Base-by-base conservation (phyloP, 2,888 invertebrate genomes). In the Oscheius sp. region DNA sequence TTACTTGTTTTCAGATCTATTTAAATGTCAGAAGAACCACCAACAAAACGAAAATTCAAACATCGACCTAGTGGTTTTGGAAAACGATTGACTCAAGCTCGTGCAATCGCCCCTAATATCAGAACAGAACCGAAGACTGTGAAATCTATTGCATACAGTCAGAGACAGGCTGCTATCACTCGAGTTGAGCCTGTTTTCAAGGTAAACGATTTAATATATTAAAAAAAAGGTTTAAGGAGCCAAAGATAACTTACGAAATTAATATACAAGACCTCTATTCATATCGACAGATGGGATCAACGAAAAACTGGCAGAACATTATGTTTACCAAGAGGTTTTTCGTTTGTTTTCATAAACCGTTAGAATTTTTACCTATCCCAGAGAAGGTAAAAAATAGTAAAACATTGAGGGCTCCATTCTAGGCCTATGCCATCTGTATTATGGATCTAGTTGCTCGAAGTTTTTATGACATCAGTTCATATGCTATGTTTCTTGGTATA, bases 401-500 rank as follows among this genome's bases (percentile, higher is more conserved):
- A n/a, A n/a, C n/a, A n/a, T n/a, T n/a, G n/a, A n/a, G n/a, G n/a
- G n/a, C n/a, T n/a, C n/a, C n/a, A n/a, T n/a, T n/a, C n/a, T n/a
- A n/a, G 20, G 54, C 33, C 33, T 54, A 54, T 22, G 33, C 54
- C 20, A 33, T 54, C 20, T 65, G 65, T 26, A 51, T 65, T 20
- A 51, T 38, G 30, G 65, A 65, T 30, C 44, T 65, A n/a, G 44
- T 36, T 2, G 38, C 65, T 22, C 51, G 56, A 1, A n/a, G 22
- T 2, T 65, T 54, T 33, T 8, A 20, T 14, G 65, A 65, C 22
- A 9, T 65, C 26, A 36, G 65, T 20, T 44, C 54, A 2, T 65
- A 47, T 24, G 45, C 24, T 26, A 65, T 54, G 65, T 65, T 65
- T 24, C 26, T 65, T 41, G 65, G 65, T 12, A 36, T 51, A 28